Evolutionary conservation across 92 coral and sea anemone genomes (phyloP), one percentile per base, ranked within the genome.

Genomic region (Actinernus sp.): DNA sequence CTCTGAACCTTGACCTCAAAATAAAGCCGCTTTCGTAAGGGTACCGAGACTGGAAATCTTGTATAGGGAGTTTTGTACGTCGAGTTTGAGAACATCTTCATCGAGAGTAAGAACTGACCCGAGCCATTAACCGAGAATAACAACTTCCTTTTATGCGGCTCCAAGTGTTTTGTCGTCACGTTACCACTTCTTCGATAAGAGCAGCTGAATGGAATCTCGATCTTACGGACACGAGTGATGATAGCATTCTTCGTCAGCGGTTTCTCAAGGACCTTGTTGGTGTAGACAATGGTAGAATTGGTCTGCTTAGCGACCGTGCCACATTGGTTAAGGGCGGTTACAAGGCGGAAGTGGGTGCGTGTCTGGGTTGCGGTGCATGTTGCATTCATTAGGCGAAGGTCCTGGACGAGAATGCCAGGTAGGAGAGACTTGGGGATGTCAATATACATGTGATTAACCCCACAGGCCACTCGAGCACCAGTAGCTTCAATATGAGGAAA

Each of bases 251-350:
- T 57, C 13, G 45, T 21, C 47, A 57, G 64, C 26, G 47, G 45
- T 32, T 19, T 45, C 9, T 21, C 64, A 6, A 6, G 44, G 29
- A 57, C 47, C 22, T 21, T 18, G 22, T 57, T 57, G 16, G 41
- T 33, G 30, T 57, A 57, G 47, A 19, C 38, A 31, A 57, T 57
- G 13, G 16, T 13, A 12, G 64, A 32, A 31, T 17, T 8, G 43
- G 64, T 57, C 36, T 2, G 3, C 4, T n/a, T 57, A 14, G 31
- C 38, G 19, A 17, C 14, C 8, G 64, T 57, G 17, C 64, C 64
- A 57, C 64, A 57, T 34, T 57, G 46, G 47, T 57, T 34, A 33
- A 57, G 38, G 0, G 4, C 27, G 7, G 64, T 57, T 48, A 33
- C 24, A 28, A 57, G 31, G 58, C 28, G 3, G 28, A 57, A 32